Conservation (phyloP, 2,888 invertebrate genomes). For the Drosophila aldrichi region DNA sequence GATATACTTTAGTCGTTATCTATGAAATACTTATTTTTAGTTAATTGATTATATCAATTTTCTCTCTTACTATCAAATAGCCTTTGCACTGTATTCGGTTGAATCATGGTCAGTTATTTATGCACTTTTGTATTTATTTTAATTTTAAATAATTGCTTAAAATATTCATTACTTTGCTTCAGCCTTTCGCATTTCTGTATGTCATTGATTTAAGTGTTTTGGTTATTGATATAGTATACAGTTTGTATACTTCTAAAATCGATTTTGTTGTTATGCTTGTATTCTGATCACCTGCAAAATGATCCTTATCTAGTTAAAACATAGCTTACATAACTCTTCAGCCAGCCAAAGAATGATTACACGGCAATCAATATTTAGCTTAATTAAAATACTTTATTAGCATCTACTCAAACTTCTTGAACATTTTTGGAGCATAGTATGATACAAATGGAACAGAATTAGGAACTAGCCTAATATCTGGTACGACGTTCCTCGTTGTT, state of each 20-base stretch:
- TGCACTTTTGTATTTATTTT: no score
- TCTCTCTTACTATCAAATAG: neutral
- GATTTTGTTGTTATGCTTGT: no score
- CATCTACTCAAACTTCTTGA: slow-evolving; percentile 3
- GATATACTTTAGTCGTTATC: neutral
- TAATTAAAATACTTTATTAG: slow-evolving; percentile 15
- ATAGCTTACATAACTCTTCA: no score
- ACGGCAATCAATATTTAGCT: neutral
- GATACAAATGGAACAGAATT: neutral
- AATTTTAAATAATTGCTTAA: no score
- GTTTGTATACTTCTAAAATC: no score
- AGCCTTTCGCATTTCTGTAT: no score
- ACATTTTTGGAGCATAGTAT: neutral
- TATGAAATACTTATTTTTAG: neutral
- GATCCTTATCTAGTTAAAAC: no score
- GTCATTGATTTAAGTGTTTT: no score
- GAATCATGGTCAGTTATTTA: neutral
- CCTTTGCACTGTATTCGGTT: neutral
- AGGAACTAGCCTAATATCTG: slow-evolving; percentile 86
- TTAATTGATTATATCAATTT: neutral
- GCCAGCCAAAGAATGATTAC: neutral
- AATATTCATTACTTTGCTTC: no score
- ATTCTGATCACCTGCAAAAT: no score
- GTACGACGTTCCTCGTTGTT: slow-evolving; percentile 92
- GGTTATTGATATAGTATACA: no score